phyloP scores from a whole-genome alignment of 2,797 vertebrate genomes.

The Darevskia nairensis region DNA sequence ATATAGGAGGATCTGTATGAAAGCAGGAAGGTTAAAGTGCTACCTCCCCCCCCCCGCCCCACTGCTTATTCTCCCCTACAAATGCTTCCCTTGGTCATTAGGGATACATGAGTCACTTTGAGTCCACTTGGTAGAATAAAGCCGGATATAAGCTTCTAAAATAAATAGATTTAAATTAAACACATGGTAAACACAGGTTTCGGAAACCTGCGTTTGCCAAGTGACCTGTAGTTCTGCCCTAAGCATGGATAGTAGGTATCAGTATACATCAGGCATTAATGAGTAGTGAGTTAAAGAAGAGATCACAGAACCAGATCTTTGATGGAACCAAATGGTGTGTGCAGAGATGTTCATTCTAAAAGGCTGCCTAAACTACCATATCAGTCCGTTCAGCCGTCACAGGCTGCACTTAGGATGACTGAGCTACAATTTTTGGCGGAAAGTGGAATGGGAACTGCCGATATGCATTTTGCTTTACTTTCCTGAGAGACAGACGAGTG shows the following conservation, averaged over 20 bases:
- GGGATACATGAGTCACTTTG: too few species aligned
- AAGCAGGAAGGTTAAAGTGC: not conserved
- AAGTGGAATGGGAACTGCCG: slow-evolving; percentile 67
- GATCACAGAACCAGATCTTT: not conserved
- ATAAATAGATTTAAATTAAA: too few species aligned
- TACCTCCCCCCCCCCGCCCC: too few species aligned
- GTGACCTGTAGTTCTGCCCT: not conserved
- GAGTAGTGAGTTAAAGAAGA: not conserved
- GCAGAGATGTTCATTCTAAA: not conserved
- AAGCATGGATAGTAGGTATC: too few species aligned
- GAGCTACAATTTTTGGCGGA: slow-evolving; percentile 56
- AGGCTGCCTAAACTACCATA: not conserved
- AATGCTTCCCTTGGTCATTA: not conserved
- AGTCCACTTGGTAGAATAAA: too few species aligned
- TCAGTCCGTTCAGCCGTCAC: not conserved
- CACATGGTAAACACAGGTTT: not conserved
- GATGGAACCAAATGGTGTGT: not conserved
- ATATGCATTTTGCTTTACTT: slow-evolving; percentile 73
- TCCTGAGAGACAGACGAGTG: slow-evolving; percentile 71
- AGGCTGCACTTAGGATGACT: slow-evolving; percentile 45
- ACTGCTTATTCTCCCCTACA: not conserved
- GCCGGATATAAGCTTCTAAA: too few species aligned
- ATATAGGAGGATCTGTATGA: not conserved
- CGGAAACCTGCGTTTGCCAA: not conserved
- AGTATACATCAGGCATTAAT: not conserved